Evolutionary conservation across 2,113 vertebrate species (phyloP), one percentile per base, ranked within the genome.

Genomic region (Xenopus borealis): DNA sequence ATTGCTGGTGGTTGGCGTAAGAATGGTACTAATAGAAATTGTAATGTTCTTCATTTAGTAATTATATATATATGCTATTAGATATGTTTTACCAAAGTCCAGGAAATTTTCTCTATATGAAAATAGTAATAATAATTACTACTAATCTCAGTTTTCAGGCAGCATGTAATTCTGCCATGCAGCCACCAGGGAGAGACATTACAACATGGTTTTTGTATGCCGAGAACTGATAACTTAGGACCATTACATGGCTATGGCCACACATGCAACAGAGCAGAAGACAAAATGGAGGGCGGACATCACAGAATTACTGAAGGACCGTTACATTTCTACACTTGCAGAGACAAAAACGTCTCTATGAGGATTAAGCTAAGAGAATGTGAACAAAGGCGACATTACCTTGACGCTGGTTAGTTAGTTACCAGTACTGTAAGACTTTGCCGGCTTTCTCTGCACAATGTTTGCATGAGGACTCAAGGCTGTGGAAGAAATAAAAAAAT

Each of bases 401-500:
- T 67, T 67, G 44, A 67, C 14, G 5, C 18, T 50, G 19, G 19
- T 67, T 7, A 61, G 65, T 63, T n/a, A 27, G 66, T 70, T 70
- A 69, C 66, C 67, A 40, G 33, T 40, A 64, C 74, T 53, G 67
- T 13, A 77, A 69, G 30, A 77, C 58, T 18, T 69, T 52, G 74
- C 74, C 70, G 74, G 74, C 74, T 77, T 59, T 63, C 6, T 55
- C 66, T 77, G 74, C 74, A 77, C 74, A 4, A 30, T 53, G 67
- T 77, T 77, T 61, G 66, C 74, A 77, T 70, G 66, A 70, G 74
- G 74, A 77, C 66, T 45, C 62, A 59, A 76, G 73, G 30, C 74
- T 77, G 50, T 64, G 6, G 23, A 18, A 67, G 33, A 27, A 50
- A 50, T 1, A 16, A 50, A 2, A 12, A 50, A 50, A 50, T 50